Evolutionary conservation across 2,113 vertebrate species (phyloP).

Genomic region (Strix uralensis): DNA sequence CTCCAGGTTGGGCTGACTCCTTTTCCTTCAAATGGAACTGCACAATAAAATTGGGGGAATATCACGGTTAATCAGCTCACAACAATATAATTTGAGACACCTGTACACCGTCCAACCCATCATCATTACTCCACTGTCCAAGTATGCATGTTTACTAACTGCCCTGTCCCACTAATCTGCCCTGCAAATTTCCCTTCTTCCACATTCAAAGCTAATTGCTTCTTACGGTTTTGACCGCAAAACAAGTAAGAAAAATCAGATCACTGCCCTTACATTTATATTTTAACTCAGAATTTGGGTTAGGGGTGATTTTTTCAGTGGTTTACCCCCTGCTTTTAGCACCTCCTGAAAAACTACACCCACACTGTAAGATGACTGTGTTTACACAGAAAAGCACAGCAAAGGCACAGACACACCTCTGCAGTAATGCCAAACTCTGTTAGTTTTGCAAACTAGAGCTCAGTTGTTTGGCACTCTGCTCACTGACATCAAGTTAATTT

Average conservation of each 20-base stretch:
- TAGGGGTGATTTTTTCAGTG: background rate
- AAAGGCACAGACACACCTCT: background rate
- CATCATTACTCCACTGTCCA: background rate
- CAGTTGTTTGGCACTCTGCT: background rate
- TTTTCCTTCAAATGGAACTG: background rate
- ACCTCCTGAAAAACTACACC: constrained; percentile 8
- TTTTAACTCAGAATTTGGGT: background rate
- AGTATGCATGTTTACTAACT: background rate
- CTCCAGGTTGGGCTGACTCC: background rate
- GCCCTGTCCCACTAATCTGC: background rate
- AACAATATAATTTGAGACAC: background rate
- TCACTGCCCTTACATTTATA: background rate
- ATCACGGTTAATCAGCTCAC: background rate
- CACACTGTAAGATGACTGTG: background rate
- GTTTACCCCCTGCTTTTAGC: background rate
- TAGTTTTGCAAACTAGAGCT: background rate
- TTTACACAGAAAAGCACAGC: background rate
- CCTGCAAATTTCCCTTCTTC: background rate
- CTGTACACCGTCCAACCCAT: background rate
- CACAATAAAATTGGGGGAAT: background rate
- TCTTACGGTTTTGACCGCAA: background rate
- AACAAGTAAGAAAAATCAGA: background rate
- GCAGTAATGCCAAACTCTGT: background rate
- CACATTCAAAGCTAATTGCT: background rate
- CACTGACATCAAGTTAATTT: background rate